Evolutionary conservation across 2,888 invertebrate genomes (phyloP), one percentile per base, ranked within the genome.

Genomic region (Scaptomyza cyrtandrae): DNA sequence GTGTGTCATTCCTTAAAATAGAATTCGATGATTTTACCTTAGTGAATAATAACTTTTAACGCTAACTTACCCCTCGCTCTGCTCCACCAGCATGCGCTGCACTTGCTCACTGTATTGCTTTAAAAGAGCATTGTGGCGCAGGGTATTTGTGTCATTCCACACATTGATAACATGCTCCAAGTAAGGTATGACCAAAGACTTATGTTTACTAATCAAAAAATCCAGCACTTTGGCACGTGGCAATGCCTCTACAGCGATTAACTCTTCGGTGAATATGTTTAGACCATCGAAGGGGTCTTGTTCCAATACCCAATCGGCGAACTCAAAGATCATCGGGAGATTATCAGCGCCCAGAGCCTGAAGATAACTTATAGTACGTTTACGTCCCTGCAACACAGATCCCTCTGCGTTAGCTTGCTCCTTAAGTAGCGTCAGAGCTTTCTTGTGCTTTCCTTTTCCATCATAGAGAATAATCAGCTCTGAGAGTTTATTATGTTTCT

Each of bases 391-490:
- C 0, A 97, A 93, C 71, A 95, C 95, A 3, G 97, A 96, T 86
- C 90, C 91, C 37, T 90, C 86, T 14, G 90, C 83, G 89, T 94
- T 94, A 7, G 96, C 94, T 90, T 96, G 97, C 49, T 96, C 95
- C 86, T 95, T 94, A 33, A 99, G 93, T 61, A 99, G 93, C 87
- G 98, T 97, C 19, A 99, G 93, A 10, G 99, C 99, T 92, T 97
- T 96, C 70, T 95, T 95, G 90, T 99, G 99, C 81, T 97, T 96
- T 0, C 96, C 97, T 92, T 98, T 98, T 0, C 96, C 97, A 92
- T 98, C 97, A 92, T 99, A 99, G 35, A 99, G 93, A 86, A 99
- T 98, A 76, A 99, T 98, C 0, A 99, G 93, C 91, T 99, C 99
- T 72, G 96, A 96, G 89, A 96, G 96, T 91, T 98, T 99, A 57